A percentile compares a stretch with the other conserved stretches of the same genome.
phyloP scores from a whole-genome alignment of 2,797 vertebrate species.

The Phoebastria nigripes region DNA sequence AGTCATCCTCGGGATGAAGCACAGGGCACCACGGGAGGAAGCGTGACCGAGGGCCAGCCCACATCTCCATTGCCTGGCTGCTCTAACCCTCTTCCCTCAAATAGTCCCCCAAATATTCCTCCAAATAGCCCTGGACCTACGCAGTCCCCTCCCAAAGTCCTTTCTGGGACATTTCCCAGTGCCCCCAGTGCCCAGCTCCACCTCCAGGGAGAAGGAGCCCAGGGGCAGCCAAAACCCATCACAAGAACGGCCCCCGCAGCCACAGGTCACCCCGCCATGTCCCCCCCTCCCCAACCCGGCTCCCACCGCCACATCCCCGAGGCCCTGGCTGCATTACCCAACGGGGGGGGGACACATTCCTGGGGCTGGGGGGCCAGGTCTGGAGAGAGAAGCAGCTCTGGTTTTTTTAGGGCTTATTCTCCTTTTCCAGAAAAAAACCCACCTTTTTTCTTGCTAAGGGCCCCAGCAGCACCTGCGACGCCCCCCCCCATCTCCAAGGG shows the following conservation, averaged over 20 bases:
- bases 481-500: accelerated
- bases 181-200: neutral
- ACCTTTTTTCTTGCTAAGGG: neutral
- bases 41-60: neutral
- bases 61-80: neutral
- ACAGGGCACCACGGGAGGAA: neutral
- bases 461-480: neutral
- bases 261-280: accelerated
- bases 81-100: neutral
- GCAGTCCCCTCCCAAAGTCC: accelerated
- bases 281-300: neutral
- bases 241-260: neutral
- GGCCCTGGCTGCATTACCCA: neutral
- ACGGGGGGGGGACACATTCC: accelerated
- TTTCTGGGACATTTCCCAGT: neutral
- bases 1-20: neutral
- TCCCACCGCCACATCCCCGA: neutral
- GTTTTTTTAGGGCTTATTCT: neutral
- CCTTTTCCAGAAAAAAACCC: neutral
- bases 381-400: neutral
- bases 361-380: neutral
- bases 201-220: neutral
- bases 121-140: neutral
- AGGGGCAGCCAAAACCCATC: accelerated
- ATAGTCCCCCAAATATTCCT: neutral